Evolutionary conservation across 2,888 invertebrate species (phyloP), one percentile per base, ranked within the genome.

Genomic region (Silvanus unidentatus): DNA sequence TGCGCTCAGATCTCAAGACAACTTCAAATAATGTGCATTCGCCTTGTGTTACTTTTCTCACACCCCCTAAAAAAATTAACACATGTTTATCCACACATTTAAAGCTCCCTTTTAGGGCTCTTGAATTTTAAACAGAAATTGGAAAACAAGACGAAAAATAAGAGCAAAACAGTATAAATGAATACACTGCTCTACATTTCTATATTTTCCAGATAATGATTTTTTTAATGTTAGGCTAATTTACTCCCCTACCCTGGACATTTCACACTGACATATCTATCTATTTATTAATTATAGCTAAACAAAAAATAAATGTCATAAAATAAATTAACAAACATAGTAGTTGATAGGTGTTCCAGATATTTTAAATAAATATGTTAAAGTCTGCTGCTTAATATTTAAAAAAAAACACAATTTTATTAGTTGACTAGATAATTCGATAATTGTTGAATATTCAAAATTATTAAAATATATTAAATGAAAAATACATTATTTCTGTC

Each of bases 171-270:
- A 13, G 37, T 13, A 37, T 15, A 48, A 39, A 44, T 42, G 42
- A 45, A 39, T 48, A 44, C 37, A 44, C 42, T 35, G 30, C 39
- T 30, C 34, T 44, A 44, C 27, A 40, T 39, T 32, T 39, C 40
- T 41, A 44, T 44, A 16, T n/a, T 16, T 43, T 47, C 41, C 48
- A 48, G 44, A 42, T 42, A 35, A 37, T 37, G 32, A 22, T 22
- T 22, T n/a, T n/a, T n/a, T 32, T 32, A 32, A 52, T 55, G 49
- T 49, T 53, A 52, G 48, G 50, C 54, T 58, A 58, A 51, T 52
- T 55, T 58, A 60, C 51, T 64, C 64, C 65, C 66, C 66, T 65
- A 64, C 64, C 63, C 59, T 64, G 64, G 65, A 66, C 62, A 65
- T 58, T 62, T 65, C 60, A 65, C 63, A 65, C 60, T 61, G 54